phyloP scores from a whole-genome alignment of 2,797 vertebrate species.

The Trachurus trachurus region DNA sequence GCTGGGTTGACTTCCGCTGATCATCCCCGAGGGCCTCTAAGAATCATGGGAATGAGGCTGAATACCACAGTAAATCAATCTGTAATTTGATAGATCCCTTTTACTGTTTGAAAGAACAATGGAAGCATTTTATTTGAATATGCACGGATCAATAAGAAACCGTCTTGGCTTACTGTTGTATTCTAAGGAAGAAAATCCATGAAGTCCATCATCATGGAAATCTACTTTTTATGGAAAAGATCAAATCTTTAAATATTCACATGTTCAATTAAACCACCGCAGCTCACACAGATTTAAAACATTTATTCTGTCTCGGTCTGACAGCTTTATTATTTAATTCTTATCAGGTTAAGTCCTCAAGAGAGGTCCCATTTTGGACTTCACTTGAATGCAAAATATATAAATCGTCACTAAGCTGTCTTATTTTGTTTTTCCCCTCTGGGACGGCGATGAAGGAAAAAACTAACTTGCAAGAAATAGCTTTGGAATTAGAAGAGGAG shows the following conservation, averaged over 20 bases:
- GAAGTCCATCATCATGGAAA: not conserved
- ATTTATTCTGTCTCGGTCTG: not conserved
- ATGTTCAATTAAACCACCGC: not conserved
- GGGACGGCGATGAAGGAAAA: not conserved
- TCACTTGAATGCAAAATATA: too few species aligned
- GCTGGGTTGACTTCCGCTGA: constrained; percentile 59
- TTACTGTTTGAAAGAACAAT: constrained; percentile 34
- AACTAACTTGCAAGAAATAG: constrained; percentile 22
- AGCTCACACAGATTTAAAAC: not conserved
- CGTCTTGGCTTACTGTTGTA: not conserved
- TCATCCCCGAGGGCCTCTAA: constrained; percentile 40
- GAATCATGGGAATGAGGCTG: constrained; percentile 46
- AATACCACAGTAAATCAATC: constrained; percentile 58
- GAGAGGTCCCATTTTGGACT: too few species aligned
- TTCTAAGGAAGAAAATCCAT: not conserved
- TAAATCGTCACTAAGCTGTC: too few species aligned
- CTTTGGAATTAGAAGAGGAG: constrained; percentile 23
- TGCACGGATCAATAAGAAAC: constrained; percentile 32
- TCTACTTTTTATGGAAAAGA: not conserved
- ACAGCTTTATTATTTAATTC: not conserved
- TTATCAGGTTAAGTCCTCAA: not conserved
- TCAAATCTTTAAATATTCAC: not conserved
- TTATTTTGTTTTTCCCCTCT: not conserved
- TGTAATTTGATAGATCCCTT: constrained; percentile 52
- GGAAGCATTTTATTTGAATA: constrained; percentile 36